Base-by-base conservation (phyloP, 1,140 invertebrate species). In the Magallana gigas region DNA sequence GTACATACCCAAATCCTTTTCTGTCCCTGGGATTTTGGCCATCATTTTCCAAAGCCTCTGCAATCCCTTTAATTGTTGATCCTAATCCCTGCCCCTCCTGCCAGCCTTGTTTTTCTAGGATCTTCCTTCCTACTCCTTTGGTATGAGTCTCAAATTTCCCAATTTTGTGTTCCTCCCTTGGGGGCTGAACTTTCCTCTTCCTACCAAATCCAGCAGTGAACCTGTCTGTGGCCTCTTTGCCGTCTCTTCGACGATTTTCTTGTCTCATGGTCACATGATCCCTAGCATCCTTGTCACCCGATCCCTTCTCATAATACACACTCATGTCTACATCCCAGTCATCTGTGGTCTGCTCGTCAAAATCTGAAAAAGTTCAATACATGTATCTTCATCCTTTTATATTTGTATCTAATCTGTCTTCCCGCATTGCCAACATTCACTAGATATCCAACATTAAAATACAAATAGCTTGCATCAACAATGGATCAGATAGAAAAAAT, bases 291-390 rank as follows among this genome's bases (percentile, higher is more conserved):
- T 94, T 95, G 86, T 96, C 96, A n/a, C 94, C 95, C 14, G 90
- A 90, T 87, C 94, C 95, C 89, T 93, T 88, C 85, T 95, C 95
- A 90, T 96, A 95, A 91, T 96, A 96, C 7, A 92, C 94, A 90
- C 95, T 95, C 94, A 96, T 96, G 91, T 96, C 96, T 1, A 96
- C 95, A 93, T 96, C 96, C 95, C 95, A 96, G 91, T 96, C 96
- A 94, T 96, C 96, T 0, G 96, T 92, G 57, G 95, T 96, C 88
- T 95, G 94, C 87, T 96, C 96, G 93, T 96, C 96, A 94, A 96
- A 96, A 92, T 96, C 96, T 93, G 58, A 60, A 8, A 6, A 14
- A 57, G 23, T 57, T 58, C 8, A 48, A 48, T 48, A 48, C 36
- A 48, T 48, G 36, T 48, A 48, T 48, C 36, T 48, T 5, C 36